A percentile compares a stretch with the other conserved stretches of the same genome.
These are phyloP conservation scores for Drepanosiphum platanoidis DNA, from an alignment of 2,888 invertebrate genomes.

Conservation along the genomic window DNA sequence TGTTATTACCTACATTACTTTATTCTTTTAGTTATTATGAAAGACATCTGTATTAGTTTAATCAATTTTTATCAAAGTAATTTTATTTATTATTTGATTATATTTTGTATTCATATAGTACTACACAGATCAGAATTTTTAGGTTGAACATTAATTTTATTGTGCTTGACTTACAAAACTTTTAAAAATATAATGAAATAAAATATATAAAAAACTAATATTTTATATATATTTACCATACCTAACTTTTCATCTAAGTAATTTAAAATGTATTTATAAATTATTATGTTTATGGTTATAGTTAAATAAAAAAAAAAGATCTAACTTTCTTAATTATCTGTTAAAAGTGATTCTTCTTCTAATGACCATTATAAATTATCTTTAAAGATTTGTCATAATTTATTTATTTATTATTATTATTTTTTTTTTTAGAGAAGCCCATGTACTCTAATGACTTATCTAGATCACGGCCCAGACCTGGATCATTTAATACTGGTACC, in stretches of 20 bases:
- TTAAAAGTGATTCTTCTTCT: neutral
- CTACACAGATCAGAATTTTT: too few species aligned
- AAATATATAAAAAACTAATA: neutral
- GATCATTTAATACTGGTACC: slow-evolving; percentile 69
- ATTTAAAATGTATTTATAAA: too few species aligned
- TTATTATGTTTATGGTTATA: too few species aligned
- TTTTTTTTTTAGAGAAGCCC: slow-evolving; percentile 41
- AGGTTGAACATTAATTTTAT: neutral
- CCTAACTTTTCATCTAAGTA: neutral
- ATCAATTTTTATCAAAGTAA: slow-evolving; percentile 9
- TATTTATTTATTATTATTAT: too few species aligned
- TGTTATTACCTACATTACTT: too few species aligned
- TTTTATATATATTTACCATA: too few species aligned
- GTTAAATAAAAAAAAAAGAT: too few species aligned
- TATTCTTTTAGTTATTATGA: neutral
- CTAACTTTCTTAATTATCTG: too few species aligned
- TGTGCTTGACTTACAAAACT: neutral
- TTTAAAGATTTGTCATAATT: neutral
- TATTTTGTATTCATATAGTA: too few species aligned
- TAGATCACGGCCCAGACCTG: slow-evolving; percentile 71
- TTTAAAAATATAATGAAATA: neutral
- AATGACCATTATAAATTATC: neutral
- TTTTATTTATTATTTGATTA: neutral
- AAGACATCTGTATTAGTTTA: neutral
- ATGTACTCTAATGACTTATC: slow-evolving; percentile 69